Conservation (phyloP, 2,113 vertebrate species). For the Caranx melampygus region DNA sequence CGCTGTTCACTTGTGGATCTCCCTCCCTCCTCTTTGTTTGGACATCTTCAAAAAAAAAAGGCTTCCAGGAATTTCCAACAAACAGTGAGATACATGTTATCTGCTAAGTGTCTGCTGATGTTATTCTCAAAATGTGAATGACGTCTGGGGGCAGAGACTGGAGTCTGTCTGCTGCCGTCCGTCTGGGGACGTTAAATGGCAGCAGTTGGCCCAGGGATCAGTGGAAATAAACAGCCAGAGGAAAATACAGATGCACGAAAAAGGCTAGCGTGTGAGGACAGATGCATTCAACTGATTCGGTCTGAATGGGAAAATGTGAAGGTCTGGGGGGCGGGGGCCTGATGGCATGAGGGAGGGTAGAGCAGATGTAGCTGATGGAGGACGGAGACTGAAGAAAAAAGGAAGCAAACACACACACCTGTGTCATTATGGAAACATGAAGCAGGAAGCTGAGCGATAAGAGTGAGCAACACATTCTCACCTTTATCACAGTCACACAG, state of each 20-base stretch:
- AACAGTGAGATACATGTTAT: background rate
- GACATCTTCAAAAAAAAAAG: background rate
- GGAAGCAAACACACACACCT: too few relatives aligned
- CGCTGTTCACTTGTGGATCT: conserved; percentile 16
- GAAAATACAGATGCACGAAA: too few relatives aligned
- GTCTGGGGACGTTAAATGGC: background rate
- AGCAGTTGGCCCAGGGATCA: background rate
- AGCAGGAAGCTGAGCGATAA: too few relatives aligned
- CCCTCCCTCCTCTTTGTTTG: background rate
- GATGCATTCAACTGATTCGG: background rate
- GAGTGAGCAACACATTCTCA: too few relatives aligned
- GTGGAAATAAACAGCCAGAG: background rate
- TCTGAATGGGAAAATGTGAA: too few relatives aligned
- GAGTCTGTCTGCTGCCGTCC: conserved; percentile 6
- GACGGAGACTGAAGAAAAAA: too few relatives aligned
- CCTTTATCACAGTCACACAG: background rate
- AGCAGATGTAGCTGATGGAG: background rate
- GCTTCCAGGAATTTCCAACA: conserved; percentile 8
- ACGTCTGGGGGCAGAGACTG: background rate
- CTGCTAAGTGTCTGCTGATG: conserved; percentile 4
- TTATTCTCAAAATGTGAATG: background rate
- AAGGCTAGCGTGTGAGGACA: background rate
- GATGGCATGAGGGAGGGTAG: too few relatives aligned
- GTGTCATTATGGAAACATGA: background rate
- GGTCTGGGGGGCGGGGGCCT: too few relatives aligned